Conservation (phyloP, 2,888 invertebrate genomes). For the Stictocephala bisonia region DNA sequence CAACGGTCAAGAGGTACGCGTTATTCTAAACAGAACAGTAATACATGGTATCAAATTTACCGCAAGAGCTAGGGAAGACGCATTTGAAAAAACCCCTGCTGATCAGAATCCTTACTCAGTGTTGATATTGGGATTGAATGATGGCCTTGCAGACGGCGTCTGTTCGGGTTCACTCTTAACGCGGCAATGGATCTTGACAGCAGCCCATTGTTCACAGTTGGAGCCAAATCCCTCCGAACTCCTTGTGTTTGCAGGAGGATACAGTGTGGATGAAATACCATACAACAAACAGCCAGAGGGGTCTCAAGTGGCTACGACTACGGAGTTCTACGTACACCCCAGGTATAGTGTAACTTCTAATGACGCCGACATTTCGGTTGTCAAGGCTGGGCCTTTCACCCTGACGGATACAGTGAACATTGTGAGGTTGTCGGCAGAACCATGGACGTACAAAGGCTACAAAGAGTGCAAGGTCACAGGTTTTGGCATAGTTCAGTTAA, state of each 20-base stretch:
- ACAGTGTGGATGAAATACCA: no score
- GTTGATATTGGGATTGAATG: neutral
- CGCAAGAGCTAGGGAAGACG: no score
- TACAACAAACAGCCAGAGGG: neutral
- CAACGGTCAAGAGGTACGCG: no score
- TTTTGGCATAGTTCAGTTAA: constrained; percentile 8
- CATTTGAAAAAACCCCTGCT: neutral
- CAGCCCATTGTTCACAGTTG: constrained; percentile 10
- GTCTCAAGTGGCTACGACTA: neutral
- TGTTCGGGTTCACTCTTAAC: neutral
- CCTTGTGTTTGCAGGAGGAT: no score
- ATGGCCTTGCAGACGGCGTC: neutral
- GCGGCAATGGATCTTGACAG: constrained; percentile 2
- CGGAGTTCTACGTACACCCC: neutral
- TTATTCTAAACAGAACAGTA: no score
- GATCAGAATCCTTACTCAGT: constrained; percentile 10
- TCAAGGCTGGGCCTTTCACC: no score
- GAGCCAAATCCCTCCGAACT: no score
- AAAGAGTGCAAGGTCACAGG: neutral
- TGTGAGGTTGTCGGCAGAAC: neutral
- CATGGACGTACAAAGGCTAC: constrained; percentile 11
- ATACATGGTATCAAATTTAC: no score
- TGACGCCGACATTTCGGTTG: no score
- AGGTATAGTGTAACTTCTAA: no score
- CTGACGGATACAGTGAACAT: neutral